Evolutionary conservation across 1,140 invertebrate genomes (phyloP).

Genomic region (Aleiodes sp.): DNA sequence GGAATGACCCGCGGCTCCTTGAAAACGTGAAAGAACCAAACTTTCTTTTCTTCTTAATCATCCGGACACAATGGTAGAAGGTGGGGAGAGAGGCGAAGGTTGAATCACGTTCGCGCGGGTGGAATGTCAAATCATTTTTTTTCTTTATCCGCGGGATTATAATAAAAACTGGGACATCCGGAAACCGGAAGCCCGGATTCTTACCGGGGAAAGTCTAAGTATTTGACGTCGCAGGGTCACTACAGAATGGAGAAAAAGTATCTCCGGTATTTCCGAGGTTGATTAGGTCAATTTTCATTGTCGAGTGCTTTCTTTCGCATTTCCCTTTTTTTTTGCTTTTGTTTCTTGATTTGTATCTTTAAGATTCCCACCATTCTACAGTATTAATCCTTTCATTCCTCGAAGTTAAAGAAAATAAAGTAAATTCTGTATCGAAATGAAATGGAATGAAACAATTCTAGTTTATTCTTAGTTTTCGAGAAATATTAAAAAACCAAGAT

Average conservation of each 20-base stretch:
- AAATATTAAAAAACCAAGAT: no score
- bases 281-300: neutral
- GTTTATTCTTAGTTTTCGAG: no score
- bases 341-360: no score
- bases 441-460: no score
- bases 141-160: neutral
- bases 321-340: neutral
- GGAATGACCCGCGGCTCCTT: neutral
- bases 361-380: no score
- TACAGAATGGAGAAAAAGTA: no score
- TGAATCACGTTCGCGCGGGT: neutral
- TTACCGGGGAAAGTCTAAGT: slow-evolving; percentile 6
- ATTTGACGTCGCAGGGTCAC: neutral
- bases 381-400: no score
- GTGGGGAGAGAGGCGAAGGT: neutral
- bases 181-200: neutral
- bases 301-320: neutral
- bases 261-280: neutral
- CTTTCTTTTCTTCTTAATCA: slow-evolving; percentile 30
- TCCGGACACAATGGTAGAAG: neutral
- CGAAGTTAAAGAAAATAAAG: no score
- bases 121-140: neutral
- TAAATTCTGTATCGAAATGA: no score
- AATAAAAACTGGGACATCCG: neutral
- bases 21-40: slow-evolving; percentile 16